Evolutionary conservation across 2,797 vertebrate species (phyloP).

Genomic region (Girardinus metallicus): DNA sequence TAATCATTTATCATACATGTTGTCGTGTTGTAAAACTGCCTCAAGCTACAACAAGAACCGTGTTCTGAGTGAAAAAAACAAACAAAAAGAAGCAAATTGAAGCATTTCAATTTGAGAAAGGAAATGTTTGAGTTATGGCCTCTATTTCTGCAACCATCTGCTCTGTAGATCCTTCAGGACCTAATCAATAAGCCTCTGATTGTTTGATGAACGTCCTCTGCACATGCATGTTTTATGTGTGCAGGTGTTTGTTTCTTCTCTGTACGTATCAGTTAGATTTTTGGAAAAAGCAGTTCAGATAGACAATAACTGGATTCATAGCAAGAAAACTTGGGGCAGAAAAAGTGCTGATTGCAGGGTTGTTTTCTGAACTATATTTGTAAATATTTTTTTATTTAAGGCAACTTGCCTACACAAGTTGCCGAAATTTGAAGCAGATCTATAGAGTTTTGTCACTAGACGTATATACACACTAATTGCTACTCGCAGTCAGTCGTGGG

Average conservation of each 20-base stretch:
- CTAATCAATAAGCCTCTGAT: background rate
- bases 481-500: background rate
- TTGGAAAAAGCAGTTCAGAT: background rate
- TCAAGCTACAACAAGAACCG: conserved; percentile 9
- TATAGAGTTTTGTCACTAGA: background rate
- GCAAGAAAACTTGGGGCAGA: background rate
- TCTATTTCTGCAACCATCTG: background rate
- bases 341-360: background rate
- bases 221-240: background rate
- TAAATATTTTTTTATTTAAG: background rate
- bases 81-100: background rate
- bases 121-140: background rate
- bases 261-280: background rate
- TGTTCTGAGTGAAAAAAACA: background rate
- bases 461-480: background rate
- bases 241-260: background rate
- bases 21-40: conserved; percentile 4
- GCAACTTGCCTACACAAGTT: background rate
- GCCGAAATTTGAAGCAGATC: background rate
- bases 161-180: background rate
- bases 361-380: background rate
- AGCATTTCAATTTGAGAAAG: background rate
- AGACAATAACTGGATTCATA: background rate
- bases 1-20: conserved; percentile 8
- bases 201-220: background rate